Evolutionary conservation across 1,140 invertebrate genomes (phyloP).

Genomic region (Proctacanthus coquilletti): DNA sequence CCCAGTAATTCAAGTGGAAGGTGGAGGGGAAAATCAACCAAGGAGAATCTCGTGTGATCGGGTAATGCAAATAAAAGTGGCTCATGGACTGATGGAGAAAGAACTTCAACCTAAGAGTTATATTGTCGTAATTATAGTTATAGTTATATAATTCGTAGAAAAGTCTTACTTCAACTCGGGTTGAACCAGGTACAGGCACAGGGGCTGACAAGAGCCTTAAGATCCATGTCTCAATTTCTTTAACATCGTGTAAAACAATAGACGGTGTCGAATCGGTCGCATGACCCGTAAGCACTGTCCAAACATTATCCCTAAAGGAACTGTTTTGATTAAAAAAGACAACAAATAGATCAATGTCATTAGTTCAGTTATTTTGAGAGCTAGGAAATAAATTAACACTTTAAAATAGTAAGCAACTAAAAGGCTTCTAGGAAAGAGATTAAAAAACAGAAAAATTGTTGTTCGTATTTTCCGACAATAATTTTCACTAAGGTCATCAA

Average conservation of each 20-base stretch:
- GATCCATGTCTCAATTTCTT: conserved; percentile 98
- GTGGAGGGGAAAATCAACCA: conserved; percentile 97
- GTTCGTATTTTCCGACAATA: too few species aligned
- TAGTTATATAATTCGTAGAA: conserved; percentile 29
- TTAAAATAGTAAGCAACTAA: too few species aligned
- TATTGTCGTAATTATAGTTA: neutral
- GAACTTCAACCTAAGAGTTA: conserved; percentile 72
- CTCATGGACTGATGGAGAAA: conserved; percentile 73
- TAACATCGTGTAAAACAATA: conserved; percentile 85
- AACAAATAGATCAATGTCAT: neutral
- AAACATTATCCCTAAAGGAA: conserved; percentile 80
- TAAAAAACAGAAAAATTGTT: too few species aligned
- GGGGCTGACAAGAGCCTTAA: conserved; percentile 86
- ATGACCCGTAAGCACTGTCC: conserved; percentile 62
- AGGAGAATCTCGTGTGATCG: conserved; percentile 87
- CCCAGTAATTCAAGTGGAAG: conserved; percentile 90
- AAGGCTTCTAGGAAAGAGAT: too few species aligned
- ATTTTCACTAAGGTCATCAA: too few species aligned
- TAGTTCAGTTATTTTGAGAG: neutral
- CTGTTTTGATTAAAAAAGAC: conserved; percentile 2
- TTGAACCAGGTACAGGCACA: conserved; percentile 93
- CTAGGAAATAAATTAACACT: too few species aligned
- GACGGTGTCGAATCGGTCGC: conserved; percentile 63
- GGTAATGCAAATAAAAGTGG: conserved; percentile 90
- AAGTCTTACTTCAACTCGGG: conserved; percentile 64